These are phyloP conservation scores for Encarsia formosa DNA, from an alignment of 2,888 invertebrate genomes.

Conservation along the genomic window DNA sequence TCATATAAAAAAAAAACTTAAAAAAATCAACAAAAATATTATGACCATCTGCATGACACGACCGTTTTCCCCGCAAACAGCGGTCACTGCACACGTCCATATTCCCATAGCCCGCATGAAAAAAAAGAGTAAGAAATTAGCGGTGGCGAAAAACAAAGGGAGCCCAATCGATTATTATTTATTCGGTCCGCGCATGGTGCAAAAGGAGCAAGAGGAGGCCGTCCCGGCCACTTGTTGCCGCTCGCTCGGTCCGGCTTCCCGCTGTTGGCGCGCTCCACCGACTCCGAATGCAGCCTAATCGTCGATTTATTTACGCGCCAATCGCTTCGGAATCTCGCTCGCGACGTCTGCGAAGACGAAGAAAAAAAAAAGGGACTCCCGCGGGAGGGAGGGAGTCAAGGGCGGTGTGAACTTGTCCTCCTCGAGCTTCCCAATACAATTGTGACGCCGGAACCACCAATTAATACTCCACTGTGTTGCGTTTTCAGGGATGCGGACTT, in stretches of 20 bases:
- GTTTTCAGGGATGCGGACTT: not conserved
- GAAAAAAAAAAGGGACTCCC: constrained; percentile 23
- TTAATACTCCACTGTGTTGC: not conserved
- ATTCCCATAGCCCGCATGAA: no score
- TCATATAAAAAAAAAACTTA: no score
- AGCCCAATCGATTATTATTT: no score
- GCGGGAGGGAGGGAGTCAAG: constrained; percentile 11
- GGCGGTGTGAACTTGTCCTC: constrained; percentile 32
- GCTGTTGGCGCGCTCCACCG: constrained; percentile 41
- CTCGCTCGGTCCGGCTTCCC: constrained; percentile 35
- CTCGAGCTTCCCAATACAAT: constrained; percentile 31
- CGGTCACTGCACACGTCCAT: no score
- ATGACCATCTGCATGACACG: no score
- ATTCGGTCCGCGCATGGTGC: no score
- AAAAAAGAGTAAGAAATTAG: no score
- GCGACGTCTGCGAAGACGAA: constrained; percentile 17
- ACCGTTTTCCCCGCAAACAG: no score
- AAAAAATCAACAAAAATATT: no score
- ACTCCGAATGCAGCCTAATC: constrained; percentile 44
- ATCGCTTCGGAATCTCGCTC: constrained; percentile 36
- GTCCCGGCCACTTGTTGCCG: constrained; percentile 11
- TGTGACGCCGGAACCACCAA: not conserved
- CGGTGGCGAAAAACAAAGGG: no score
- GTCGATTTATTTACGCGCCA: constrained; percentile 39
- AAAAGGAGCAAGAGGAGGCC: no score